Conservation (phyloP, 2,797 vertebrate species). For the Acanthornis magna region DNA sequence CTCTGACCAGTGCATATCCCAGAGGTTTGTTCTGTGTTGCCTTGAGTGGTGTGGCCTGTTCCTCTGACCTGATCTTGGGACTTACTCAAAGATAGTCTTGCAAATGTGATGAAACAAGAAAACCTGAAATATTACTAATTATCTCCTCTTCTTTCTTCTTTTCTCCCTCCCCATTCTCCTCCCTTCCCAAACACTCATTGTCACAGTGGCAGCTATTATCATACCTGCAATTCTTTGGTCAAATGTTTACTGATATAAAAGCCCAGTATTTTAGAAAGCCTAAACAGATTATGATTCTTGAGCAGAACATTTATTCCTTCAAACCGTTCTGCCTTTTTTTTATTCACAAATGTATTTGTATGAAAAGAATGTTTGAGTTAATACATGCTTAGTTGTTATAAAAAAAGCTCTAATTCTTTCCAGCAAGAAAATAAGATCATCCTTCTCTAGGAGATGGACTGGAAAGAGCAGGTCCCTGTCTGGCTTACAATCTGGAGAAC, state of each 20-base stretch:
- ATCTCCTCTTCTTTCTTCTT: slow-evolving; percentile 26
- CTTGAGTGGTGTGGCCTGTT: background rate
- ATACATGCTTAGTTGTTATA: background rate
- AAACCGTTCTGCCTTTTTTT: background rate
- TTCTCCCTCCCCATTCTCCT: slow-evolving; percentile 15
- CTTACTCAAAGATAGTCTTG: background rate
- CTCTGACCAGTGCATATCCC: background rate
- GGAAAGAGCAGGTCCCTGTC: background rate
- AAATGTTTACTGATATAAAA: background rate
- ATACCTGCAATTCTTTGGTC: background rate
- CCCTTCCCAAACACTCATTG: slow-evolving; percentile 3
- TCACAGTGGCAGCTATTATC: background rate
- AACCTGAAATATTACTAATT: slow-evolving; percentile 28
- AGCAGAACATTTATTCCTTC: background rate
- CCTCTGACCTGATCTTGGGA: background rate
- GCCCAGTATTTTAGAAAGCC: background rate
- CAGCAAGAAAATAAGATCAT: background rate
- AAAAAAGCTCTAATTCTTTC: background rate
- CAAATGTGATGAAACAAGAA: background rate
- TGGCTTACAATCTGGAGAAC: background rate
- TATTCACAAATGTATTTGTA: background rate
- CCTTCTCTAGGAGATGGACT: background rate
- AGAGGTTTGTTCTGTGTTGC: background rate
- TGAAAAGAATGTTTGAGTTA: background rate
- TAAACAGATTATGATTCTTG: background rate